Percentiles rank a stretch among this genome's conserved stretches.
These are phyloP conservation scores for Holotrichia oblita DNA, from an alignment of 1,140 invertebrate species.

Conservation along the genomic window DNA sequence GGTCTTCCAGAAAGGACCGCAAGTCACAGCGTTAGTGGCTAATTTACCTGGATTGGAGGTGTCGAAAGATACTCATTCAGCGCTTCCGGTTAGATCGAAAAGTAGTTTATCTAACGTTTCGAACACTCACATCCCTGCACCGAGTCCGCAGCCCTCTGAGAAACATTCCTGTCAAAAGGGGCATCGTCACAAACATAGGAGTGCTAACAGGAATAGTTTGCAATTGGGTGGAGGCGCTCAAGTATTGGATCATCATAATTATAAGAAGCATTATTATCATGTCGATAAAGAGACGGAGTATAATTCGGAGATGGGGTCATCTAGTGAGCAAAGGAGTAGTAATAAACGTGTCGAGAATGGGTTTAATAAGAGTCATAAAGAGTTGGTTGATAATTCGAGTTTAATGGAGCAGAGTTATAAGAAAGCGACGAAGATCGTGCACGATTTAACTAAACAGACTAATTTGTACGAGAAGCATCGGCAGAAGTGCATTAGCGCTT, in stretches of 20 bases:
- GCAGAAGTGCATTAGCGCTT: slow-evolving; percentile 58
- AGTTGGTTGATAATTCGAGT: no score
- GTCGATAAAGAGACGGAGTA: slow-evolving; percentile 62
- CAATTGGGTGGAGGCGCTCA: slow-evolving; percentile 58
- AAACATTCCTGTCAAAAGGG: slow-evolving; percentile 57
- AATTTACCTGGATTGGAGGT: slow-evolving; percentile 69
- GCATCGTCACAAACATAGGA: slow-evolving; percentile 57
- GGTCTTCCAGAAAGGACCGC: slow-evolving; percentile 72
- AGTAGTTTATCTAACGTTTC: slow-evolving; percentile 67
- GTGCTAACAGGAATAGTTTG: slow-evolving; percentile 59
- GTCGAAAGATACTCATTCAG: slow-evolving; percentile 59
- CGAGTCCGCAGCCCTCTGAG: slow-evolving; percentile 51
- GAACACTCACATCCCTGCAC: slow-evolving; percentile 59
- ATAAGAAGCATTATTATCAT: slow-evolving; percentile 58
- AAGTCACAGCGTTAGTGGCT: slow-evolving; percentile 65
- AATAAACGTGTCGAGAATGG: no score
- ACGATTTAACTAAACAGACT: slow-evolving; percentile 57
- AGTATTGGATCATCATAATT: slow-evolving; percentile 53
- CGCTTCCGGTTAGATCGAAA: slow-evolving; percentile 64
- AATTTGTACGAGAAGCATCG: slow-evolving; percentile 57
- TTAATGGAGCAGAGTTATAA: slow-evolving; percentile 59
- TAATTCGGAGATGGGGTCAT: no score
- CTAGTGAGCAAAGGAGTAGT: no score
- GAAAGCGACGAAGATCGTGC: slow-evolving; percentile 59
- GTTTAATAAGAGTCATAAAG: no score